Evolutionary conservation across 2,888 invertebrate species (phyloP), one percentile per base, ranked within the genome.

Genomic region (Agrochola macilenta): DNA sequence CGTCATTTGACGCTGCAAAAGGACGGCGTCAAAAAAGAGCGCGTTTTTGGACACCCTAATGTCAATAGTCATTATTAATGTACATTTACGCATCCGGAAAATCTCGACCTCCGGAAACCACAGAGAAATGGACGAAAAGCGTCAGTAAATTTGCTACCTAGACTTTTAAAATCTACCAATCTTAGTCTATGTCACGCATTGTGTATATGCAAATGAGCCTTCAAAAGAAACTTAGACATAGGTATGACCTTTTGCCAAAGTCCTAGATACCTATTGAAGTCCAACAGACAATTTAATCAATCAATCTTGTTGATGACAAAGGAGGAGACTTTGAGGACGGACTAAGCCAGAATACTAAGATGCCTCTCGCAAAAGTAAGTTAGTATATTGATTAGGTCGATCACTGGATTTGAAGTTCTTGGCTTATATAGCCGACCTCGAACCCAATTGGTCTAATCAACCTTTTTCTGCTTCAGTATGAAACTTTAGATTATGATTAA

Each of bases 201-300:
- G 39, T 61, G 54, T 12, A 46, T 60, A 76, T 76, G 69, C 52
- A 75, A 80, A 69, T 64, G 17, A 43, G 14, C 0, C 4, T 46
- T 14, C 26, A 5, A 17, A 64, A 72, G 12, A 72, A 72, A 74
- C n/a, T 11, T 9, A 61, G 73, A 80, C 11, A 54, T 30, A 66
- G 73, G 54, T 66, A 17, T 20, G 17, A 4, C 54, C 14, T 66
- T 78, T 35, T 54, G 1, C 3, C 26, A 66, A 30, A 17, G 5
- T n/a, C 52, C 69, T 35, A 74, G 20, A 57, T 8, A 52, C 52
- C 20, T 23, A 26, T 39, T 9, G 7, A 11, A 72, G 14, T 35
- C 26, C 14, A 1, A 8, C 17, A 49, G 26, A 23, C 39, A 52
- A 49, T 30, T 57, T 39, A 76, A 54, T 76, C 60, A 39, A 61